Evolutionary conservation across 2,113 vertebrate genomes (phyloP).

Genomic region (Otocyon megalotis): DNA sequence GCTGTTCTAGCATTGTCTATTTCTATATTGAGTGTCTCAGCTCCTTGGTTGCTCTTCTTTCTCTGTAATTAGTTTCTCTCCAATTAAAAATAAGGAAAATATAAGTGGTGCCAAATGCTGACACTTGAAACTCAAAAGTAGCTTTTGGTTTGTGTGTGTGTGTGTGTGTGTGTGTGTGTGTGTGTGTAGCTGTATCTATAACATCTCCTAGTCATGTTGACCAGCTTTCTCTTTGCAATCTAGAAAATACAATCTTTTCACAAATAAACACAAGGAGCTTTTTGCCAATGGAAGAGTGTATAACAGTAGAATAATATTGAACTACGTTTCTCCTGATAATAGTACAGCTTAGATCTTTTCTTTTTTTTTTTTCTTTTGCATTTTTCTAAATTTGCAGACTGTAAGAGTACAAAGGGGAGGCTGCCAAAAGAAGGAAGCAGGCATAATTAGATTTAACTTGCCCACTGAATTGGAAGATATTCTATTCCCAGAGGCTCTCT

Average conservation of each 20-base stretch:
- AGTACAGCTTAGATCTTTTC: not conserved
- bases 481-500: constrained; percentile 27
- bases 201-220: not conserved
- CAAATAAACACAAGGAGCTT: not conserved
- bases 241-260: not conserved
- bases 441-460: constrained; percentile 45
- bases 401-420: not conserved
- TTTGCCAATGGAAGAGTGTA: not conserved
- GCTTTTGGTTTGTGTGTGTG: not conserved
- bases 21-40: not conserved
- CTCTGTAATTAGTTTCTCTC: not conserved
- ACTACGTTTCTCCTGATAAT: not conserved
- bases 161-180: not conserved
- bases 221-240: not conserved
- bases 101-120: not conserved
- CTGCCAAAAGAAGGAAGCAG: constrained; percentile 33
- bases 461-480: constrained; percentile 54
- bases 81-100: constrained; percentile 6
- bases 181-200: not conserved
- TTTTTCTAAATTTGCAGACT: constrained; percentile 47
- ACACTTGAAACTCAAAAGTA: not conserved
- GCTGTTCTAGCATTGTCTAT: not conserved
- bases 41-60: not conserved
- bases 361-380: not conserved
- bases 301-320: not conserved